A percentile compares a stretch with the other conserved stretches of the same genome.
These are phyloP conservation scores for Zeuzera pyrina DNA, from an alignment of 2,888 invertebrate genomes.

Conservation along the genomic window DNA sequence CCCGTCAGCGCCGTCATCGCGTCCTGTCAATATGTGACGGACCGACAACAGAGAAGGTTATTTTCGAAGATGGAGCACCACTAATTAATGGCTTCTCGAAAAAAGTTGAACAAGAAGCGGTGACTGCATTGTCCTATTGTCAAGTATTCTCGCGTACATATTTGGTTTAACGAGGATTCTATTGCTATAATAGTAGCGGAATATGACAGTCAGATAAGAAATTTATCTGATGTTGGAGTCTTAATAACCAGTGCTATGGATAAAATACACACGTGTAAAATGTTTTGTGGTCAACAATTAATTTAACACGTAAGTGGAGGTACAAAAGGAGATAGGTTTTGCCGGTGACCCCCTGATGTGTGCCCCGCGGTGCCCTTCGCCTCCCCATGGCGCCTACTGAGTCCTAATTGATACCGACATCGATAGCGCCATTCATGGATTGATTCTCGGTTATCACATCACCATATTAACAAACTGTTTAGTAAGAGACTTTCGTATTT, in stretches of 20 bases:
- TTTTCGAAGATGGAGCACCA: slow-evolving; percentile 59
- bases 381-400: slow-evolving; percentile 31
- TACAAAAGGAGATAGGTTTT: slow-evolving; percentile 24
- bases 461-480: slow-evolving; percentile 32
- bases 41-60: slow-evolving; percentile 64
- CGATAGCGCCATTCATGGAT: slow-evolving; percentile 52
- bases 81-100: slow-evolving; percentile 64
- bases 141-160: no score
- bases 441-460: slow-evolving; percentile 40
- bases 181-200: neutral
- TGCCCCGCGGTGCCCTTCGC: slow-evolving; percentile 24
- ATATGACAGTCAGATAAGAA: no score
- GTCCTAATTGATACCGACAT: slow-evolving; percentile 36
- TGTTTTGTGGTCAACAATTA: slow-evolving; percentile 32
- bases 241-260: no score
- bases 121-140: slow-evolving; percentile 55
- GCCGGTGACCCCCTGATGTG: slow-evolving; percentile 23
- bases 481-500: no score
- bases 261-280: neutral
- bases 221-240: no score
- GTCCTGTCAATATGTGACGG: slow-evolving; percentile 60
- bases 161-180: slow-evolving; percentile 1
- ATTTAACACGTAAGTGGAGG: slow-evolving; percentile 47
- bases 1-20: slow-evolving; percentile 51
- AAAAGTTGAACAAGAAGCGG: slow-evolving; percentile 48